phyloP scores from a whole-genome alignment of 2,797 vertebrate genomes.

The Oophaga sylvatica region DNA sequence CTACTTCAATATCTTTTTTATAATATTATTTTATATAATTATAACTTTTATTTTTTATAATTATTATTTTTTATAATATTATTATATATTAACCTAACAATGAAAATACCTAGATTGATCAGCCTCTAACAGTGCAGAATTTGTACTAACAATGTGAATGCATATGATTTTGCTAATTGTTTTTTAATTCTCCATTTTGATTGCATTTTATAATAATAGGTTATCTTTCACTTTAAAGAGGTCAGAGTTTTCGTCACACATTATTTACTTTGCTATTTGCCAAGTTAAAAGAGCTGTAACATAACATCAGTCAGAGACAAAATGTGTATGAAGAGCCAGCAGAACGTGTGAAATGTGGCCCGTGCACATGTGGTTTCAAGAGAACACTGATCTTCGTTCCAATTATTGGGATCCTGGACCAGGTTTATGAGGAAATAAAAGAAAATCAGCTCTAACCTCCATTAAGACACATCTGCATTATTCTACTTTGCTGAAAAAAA shows the following conservation, averaged over 20 bases:
- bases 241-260: neutral
- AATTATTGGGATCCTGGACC: slow-evolving; percentile 44
- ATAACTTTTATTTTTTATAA: too few relatives aligned
- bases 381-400: slow-evolving; percentile 20
- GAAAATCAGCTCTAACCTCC: slow-evolving; percentile 18
- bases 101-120: too few relatives aligned
- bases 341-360: slow-evolving; percentile 30
- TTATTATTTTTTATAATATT: too few relatives aligned
- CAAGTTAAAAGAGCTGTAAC: slow-evolving; percentile 18
- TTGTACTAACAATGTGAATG: neutral
- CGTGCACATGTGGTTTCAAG: slow-evolving; percentile 22
- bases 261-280: slow-evolving; percentile 9
- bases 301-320: slow-evolving; percentile 6
- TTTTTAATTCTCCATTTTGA: neutral
- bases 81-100: too few relatives aligned
- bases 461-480: slow-evolving; percentile 35
- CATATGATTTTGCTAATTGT: neutral
- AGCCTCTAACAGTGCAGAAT: neutral
- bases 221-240: neutral
- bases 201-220: neutral
- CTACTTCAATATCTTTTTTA: neutral
- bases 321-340: slow-evolving; percentile 37
- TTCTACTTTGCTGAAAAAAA: slow-evolving; percentile 32
- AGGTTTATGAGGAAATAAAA: slow-evolving; percentile 38
- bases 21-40: too few relatives aligned